These are phyloP conservation scores for Agriotes lineatus DNA, from an alignment of 2,888 invertebrate species.

Conservation along the genomic window DNA sequence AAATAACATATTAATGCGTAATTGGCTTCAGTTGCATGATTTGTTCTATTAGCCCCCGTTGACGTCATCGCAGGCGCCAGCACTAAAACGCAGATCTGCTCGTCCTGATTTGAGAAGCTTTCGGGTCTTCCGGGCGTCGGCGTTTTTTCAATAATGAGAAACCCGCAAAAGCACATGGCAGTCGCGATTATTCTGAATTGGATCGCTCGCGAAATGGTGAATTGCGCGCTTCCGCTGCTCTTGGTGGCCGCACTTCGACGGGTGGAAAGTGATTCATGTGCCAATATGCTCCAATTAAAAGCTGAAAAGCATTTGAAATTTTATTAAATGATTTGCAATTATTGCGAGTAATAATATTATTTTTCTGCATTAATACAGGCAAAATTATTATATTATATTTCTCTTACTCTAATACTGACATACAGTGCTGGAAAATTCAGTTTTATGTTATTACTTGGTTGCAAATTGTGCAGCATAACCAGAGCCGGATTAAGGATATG, in stretches of 20 bases:
- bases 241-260: neutral
- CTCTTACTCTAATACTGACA: no score
- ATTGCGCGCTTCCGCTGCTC: constrained; percentile 23
- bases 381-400: no score
- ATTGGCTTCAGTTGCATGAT: constrained; percentile 54
- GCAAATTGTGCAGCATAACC: no score
- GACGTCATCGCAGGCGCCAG: constrained; percentile 56
- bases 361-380: no score
- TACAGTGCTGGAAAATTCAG: no score
- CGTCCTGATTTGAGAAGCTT: neutral
- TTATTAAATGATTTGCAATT: no score
- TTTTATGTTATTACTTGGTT: no score
- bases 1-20: constrained; percentile 56
- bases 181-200: constrained; percentile 12
- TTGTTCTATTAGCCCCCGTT: constrained; percentile 52
- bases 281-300: constrained; percentile 6
- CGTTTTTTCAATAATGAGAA: neutral
- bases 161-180: constrained; percentile 12
- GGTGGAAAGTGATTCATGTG: constrained; percentile 8
- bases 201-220: constrained; percentile 8
- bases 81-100: constrained; percentile 31
- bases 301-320: constrained; percentile 11
- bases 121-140: neutral
- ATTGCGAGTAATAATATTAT: no score
- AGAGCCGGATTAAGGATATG: no score